Conservation (phyloP, 2,888 invertebrate species). For the Argyra leucocephala region DNA sequence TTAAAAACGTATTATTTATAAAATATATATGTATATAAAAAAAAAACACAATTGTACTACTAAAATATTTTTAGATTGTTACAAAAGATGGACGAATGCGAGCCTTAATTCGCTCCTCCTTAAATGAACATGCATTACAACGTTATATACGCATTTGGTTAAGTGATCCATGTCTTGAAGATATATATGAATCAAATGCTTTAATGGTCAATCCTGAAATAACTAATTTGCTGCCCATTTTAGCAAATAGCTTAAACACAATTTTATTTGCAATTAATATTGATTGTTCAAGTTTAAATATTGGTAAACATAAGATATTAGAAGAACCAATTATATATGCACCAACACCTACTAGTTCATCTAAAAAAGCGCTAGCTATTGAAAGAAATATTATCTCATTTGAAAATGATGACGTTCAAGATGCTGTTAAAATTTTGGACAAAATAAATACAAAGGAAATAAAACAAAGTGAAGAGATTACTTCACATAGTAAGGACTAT, state of each 20-base stretch:
- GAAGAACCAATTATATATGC: conserved; percentile 62
- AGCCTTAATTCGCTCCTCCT: conserved; percentile 78
- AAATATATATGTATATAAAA: too few relatives aligned
- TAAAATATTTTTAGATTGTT: conserved; percentile 45
- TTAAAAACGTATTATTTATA: conserved; percentile 49
- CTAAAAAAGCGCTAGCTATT: conserved; percentile 29
- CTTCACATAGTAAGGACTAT: conserved; percentile 7
- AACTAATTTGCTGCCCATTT: conserved; percentile 66
- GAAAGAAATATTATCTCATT: conserved; percentile 36
- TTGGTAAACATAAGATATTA: conserved; percentile 27
- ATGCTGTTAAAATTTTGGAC: conserved; percentile 8
- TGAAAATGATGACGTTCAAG: conserved; percentile 18
- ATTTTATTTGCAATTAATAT: conserved; percentile 88
- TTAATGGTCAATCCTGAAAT: conserved; percentile 72
- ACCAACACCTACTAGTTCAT: conserved; percentile 51
- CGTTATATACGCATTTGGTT: conserved; percentile 68
- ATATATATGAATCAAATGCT: conserved; percentile 80
- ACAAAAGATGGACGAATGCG: conserved; percentile 53
- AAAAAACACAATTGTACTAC: not conserved
- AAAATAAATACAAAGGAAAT: not conserved
- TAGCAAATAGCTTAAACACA: conserved; percentile 78
- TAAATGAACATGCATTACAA: conserved; percentile 86
- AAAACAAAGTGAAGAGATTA: not conserved
- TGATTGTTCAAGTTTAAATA: conserved; percentile 72
- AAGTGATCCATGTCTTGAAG: conserved; percentile 54